Conservation (phyloP, 2,888 invertebrate species). For the Lobophora halterata region DNA sequence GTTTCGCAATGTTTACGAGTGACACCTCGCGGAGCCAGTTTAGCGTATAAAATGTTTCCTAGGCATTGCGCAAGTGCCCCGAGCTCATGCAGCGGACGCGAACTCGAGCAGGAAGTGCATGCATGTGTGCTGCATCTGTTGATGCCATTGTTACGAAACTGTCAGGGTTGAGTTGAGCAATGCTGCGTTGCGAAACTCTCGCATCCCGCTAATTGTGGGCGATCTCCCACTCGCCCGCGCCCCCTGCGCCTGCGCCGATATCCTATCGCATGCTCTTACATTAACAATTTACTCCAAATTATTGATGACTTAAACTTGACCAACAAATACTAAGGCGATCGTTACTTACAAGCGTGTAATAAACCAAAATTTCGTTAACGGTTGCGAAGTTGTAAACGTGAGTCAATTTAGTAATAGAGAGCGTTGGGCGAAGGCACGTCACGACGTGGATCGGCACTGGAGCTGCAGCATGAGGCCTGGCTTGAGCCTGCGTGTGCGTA, state of each 20-base stretch:
- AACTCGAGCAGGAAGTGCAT: slow-evolving; percentile 77
- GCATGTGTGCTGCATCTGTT: slow-evolving; percentile 76
- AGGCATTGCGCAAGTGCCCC: slow-evolving; percentile 59
- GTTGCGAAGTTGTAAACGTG: slow-evolving; percentile 69
- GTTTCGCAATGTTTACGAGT: slow-evolving; percentile 59
- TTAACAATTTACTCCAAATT: slow-evolving; percentile 5
- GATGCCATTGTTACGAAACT: slow-evolving; percentile 76
- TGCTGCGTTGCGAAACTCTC: slow-evolving; percentile 66
- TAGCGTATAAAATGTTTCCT: slow-evolving; percentile 55
- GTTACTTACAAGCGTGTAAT: slow-evolving; percentile 51
- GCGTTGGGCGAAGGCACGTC: slow-evolving; percentile 53
- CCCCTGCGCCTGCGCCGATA: slow-evolving; percentile 13
- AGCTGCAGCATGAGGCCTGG: slow-evolving; percentile 35
- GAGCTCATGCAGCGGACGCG: slow-evolving; percentile 55
- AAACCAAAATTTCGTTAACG: slow-evolving; percentile 64
- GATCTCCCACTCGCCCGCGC: slow-evolving; percentile 55
- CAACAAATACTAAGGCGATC: slow-evolving; percentile 53
- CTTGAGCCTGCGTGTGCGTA: slow-evolving; percentile 41
- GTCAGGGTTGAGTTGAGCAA: slow-evolving; percentile 79
- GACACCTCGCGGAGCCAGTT: slow-evolving; percentile 46
- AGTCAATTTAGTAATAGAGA: slow-evolving; percentile 66
- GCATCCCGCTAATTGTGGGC: slow-evolving; percentile 74
- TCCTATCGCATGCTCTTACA: slow-evolving; percentile 7
- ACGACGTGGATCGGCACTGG: slow-evolving; percentile 43
- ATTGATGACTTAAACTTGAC: slow-evolving; percentile 52